Evolutionary conservation across 1,140 invertebrate species (phyloP).

Genomic region (Lordiphosa mommai): DNA sequence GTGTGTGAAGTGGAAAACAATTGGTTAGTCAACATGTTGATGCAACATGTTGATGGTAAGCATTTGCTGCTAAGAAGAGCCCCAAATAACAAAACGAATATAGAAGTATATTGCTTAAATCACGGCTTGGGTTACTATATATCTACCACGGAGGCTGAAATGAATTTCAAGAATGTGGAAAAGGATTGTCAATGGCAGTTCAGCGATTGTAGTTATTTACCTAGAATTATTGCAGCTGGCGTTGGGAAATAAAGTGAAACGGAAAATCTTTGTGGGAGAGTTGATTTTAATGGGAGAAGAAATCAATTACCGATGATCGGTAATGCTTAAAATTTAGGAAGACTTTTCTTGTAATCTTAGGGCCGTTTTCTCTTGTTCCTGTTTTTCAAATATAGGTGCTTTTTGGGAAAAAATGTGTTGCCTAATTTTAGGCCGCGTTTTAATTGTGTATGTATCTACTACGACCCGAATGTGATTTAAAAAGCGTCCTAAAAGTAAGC

Average conservation of each 20-base stretch:
- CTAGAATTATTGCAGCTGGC: background rate
- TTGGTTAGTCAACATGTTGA: conserved; percentile 32
- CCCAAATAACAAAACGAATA: background rate
- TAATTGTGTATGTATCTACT: too few relatives aligned
- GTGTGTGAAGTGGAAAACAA: conserved; percentile 14
- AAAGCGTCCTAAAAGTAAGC: too few relatives aligned
- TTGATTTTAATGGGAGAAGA: too few relatives aligned
- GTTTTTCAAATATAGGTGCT: too few relatives aligned
- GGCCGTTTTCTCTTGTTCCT: too few relatives aligned
- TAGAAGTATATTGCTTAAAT: conserved; percentile 11
- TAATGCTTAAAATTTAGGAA: too few relatives aligned
- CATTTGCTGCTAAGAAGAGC: conserved; percentile 5
- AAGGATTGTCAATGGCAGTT: conserved; percentile 37
- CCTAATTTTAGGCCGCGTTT: too few relatives aligned
- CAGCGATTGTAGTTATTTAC: conserved; percentile 38
- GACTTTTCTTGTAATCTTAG: too few relatives aligned
- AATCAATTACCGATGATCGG: too few relatives aligned
- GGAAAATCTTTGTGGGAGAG: too few relatives aligned
- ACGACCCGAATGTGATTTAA: too few relatives aligned
- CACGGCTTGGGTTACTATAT: background rate
- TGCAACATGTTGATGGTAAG: background rate
- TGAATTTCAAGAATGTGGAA: background rate
- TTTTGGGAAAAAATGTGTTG: too few relatives aligned
- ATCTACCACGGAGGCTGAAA: background rate
- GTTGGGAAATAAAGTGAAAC: background rate